These are phyloP conservation scores for Gymnothorax reevesii DNA, from an alignment of 2,797 vertebrate species.

Conservation along the genomic window DNA sequence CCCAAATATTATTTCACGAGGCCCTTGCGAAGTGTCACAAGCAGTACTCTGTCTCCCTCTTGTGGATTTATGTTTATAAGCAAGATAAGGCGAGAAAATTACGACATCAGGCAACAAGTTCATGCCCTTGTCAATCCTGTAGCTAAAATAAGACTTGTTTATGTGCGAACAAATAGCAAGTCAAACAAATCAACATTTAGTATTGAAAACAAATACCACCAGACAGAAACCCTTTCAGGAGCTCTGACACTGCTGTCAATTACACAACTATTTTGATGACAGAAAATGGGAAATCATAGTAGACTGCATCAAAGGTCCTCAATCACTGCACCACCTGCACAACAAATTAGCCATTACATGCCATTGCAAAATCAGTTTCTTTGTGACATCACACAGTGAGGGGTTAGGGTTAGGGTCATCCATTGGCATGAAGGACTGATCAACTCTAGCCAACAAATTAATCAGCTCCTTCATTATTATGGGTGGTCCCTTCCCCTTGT, in stretches of 20 bases:
- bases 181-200: not conserved
- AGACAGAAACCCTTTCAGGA: not conserved
- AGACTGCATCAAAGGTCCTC: not conserved
- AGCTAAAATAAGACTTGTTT: not conserved
- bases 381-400: too few species aligned
- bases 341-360: too few species aligned
- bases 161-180: not conserved
- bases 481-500: too few species aligned
- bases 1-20: not conserved
- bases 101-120: not conserved
- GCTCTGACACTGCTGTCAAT: not conserved
- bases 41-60: constrained; percentile 23
- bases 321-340: too few species aligned
- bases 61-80: not conserved
- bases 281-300: not conserved
- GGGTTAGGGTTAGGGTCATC: too few species aligned
- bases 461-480: too few species aligned
- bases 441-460: too few species aligned
- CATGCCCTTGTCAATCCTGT: not conserved
- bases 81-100: not conserved
- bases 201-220: not conserved
- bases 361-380: too few species aligned
- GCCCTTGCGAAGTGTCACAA: not conserved
- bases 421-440: too few species aligned
- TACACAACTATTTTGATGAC: not conserved